A percentile compares a stretch with the other conserved stretches of the same genome.
Evolutionary conservation across 1,140 invertebrate genomes (phyloP).

Genomic region (Asobara japonica): DNA sequence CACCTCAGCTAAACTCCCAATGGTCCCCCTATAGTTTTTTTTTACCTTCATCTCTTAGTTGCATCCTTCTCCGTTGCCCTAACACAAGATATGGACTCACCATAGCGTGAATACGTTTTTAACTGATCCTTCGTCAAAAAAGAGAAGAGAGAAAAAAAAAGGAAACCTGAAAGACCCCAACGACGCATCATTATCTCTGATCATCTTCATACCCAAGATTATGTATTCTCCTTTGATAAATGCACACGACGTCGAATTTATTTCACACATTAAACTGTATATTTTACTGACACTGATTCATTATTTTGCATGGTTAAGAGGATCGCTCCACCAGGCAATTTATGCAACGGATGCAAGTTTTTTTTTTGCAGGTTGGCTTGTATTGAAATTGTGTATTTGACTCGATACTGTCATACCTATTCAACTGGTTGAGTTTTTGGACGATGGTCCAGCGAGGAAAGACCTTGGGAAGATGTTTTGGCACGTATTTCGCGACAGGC

Average conservation of each 20-base stretch:
- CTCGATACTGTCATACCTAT: not conserved
- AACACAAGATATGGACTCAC: conserved; percentile 61
- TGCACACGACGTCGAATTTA: not conserved
- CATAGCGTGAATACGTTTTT: conserved; percentile 35
- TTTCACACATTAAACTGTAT: conserved; percentile 14
- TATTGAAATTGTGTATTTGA: not conserved
- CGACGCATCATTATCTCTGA: conserved; percentile 28
- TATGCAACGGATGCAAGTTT: conserved; percentile 11
- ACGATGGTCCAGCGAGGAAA: not conserved
- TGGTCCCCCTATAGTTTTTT: not conserved
- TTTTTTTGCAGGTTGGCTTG: not conserved
- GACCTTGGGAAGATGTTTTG: conserved; percentile 23
- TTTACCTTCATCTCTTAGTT: conserved; percentile 14
- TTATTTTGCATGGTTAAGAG: not conserved
- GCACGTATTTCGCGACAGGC: conserved; percentile 30
- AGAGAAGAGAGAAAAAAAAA: too few relatives aligned
- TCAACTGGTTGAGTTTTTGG: too few relatives aligned
- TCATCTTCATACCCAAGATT: conserved; percentile 2
- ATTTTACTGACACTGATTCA: conserved; percentile 8
- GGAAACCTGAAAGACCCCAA: conserved; percentile 18
- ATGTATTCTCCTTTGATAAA: conserved; percentile 15
- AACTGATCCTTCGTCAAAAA: conserved; percentile 41
- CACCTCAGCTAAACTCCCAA: not conserved
- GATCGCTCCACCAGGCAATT: not conserved
- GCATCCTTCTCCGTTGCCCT: conserved; percentile 56